Evolutionary conservation across 2,888 invertebrate species (phyloP), one percentile per base, ranked within the genome.

Genomic region (Drosophila atripex): DNA sequence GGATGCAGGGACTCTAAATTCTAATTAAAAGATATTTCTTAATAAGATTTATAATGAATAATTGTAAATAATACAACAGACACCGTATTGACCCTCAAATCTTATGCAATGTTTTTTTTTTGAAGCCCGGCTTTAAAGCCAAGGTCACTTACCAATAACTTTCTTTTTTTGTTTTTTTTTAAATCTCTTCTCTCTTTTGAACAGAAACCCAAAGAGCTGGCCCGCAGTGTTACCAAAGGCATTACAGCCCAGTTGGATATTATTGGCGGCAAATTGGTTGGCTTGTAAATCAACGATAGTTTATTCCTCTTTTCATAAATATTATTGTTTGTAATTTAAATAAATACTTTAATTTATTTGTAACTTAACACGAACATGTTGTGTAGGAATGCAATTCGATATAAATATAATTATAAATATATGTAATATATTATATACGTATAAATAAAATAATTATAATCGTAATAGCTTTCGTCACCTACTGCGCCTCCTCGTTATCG

Each of bases 251-350:
- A 91, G 65, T 60, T 91, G 64, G 90, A 91, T 74, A 72, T 84
- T 0, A 85, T 91, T 49, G 90, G 90, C 0, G 91, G 89, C 16
- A 90, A 90, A 77, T 63, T 91, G 30, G 91, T 91, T 16, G 91
- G 91, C 11, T 86, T 91, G 4, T 91, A 71, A 79, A 7, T 14
- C 6, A 12, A 8, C n/a, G 7, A 14, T 9, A 35, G 7, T 18
- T 9, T 43, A 14, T 52, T 49, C 63, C 47, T 45, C 66, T 23
- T 65, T 38, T 72, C 47, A 35, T 35, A 35, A 35, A 11, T 32
- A 12, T 3, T 12, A 32, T 12, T 71, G 52, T 72, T 46, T 68
- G 72, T 72, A 76, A 80, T 88, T 78, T 79, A 84, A 85, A 85
- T 88, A 85, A 84, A 84, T 84, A 88, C 58, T 74, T 86, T 80